Conservation (phyloP, 2,113 vertebrate genomes). For the Sialia sialis region DNA sequence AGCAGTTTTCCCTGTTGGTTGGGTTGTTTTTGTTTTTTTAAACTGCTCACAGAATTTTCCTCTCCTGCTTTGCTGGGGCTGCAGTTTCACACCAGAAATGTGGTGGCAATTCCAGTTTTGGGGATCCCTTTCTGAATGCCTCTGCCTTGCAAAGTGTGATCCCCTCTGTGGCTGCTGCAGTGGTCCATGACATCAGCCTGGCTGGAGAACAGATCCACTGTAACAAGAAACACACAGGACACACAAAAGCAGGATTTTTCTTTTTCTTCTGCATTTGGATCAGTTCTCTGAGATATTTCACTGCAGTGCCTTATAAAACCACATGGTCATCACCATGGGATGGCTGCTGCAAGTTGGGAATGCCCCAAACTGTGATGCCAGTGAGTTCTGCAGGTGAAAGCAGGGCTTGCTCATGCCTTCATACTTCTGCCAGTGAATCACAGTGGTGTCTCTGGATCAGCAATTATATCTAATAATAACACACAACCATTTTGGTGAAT, state of each 20-base stretch:
- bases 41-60: not conserved
- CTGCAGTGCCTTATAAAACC: not conserved
- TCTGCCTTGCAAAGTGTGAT: not conserved
- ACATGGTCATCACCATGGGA: not conserved
- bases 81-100: not conserved
- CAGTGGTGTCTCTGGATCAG: not conserved
- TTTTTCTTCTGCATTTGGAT: not conserved
- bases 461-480: not conserved
- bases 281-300: not conserved
- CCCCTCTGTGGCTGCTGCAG: not conserved
- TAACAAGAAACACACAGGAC: not conserved
- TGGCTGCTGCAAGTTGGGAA: not conserved
- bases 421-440: not conserved
- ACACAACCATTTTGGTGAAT: not conserved
- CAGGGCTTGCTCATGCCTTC: not conserved
- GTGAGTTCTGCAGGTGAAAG: not conserved
- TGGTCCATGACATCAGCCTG: not conserved
- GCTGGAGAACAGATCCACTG: not conserved
- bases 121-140: not conserved
- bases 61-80: not conserved
- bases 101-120: not conserved
- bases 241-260: not conserved
- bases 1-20: not conserved
- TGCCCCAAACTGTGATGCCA: accelerated
- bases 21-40: not conserved